Percentiles rank a stretch among this genome's conserved stretches.
Conservation (phyloP, 2,888 invertebrate species). For the Rhamphomyia laevipes region DNA sequence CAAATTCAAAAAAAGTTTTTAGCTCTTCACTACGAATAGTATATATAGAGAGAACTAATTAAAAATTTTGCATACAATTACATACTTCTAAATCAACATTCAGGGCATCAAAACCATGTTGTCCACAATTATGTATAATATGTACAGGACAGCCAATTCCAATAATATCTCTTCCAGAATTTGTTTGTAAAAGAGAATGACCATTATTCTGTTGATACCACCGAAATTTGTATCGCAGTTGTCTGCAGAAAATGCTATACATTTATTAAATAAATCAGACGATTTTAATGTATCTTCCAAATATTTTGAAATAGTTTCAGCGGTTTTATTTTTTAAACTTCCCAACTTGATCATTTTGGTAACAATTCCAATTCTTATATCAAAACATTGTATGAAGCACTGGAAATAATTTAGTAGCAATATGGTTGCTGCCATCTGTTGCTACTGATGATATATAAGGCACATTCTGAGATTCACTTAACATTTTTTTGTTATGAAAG, state of each 20-base stretch:
- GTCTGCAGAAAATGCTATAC: constrained; percentile 9
- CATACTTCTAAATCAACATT: background rate
- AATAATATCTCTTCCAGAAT: background rate
- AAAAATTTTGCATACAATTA: too few species aligned
- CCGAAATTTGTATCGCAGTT: background rate
- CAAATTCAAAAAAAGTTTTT: background rate
- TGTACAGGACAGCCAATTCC: background rate
- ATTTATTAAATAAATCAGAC: constrained; percentile 8
- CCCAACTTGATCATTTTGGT: constrained; percentile 12
- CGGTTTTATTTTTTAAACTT: constrained; percentile 4
- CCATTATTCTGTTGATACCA: background rate
- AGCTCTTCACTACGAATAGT: background rate
- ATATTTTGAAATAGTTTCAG: constrained; percentile 5
- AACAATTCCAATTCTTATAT: constrained; percentile 14
- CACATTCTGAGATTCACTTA: background rate
- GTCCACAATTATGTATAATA: background rate
- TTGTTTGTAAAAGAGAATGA: background rate
- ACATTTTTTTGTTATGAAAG: background rate
- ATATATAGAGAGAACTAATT: background rate
- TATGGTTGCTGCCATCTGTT: constrained; percentile 17
- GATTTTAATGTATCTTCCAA: constrained; percentile 2
- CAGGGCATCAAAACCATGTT: background rate
- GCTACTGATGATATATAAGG: constrained; percentile 10
- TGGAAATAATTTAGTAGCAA: constrained; percentile 15
- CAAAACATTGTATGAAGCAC: constrained; percentile 17